phyloP scores from a whole-genome alignment of 2,113 vertebrate species.

The Lagopus muta region DNA sequence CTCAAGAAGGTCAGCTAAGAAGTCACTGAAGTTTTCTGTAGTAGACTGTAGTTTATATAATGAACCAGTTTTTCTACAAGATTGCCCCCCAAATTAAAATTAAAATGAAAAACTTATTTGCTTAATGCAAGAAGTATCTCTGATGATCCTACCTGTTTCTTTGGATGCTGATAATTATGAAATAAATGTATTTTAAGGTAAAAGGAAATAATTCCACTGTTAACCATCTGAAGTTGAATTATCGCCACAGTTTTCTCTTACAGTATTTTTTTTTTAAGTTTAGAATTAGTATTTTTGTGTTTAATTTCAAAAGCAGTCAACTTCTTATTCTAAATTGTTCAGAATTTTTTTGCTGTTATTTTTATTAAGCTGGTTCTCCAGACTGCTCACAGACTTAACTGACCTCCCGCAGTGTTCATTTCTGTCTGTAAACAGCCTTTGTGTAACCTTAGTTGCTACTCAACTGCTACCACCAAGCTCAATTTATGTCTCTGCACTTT shows the following conservation, averaged over 20 bases:
- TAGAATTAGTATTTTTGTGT: background rate
- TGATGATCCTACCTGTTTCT: background rate
- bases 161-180: background rate
- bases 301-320: background rate
- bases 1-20: conserved; percentile 82
- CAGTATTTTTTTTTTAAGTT: background rate
- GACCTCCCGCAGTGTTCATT: background rate
- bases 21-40: background rate
- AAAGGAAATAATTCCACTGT: background rate
- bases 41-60: background rate
- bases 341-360: background rate
- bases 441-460: background rate
- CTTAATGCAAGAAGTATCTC: background rate
- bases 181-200: background rate
- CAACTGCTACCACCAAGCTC: background rate
- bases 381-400: background rate
- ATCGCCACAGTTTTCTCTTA: background rate
- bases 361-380: background rate
- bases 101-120: background rate
- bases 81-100: background rate
- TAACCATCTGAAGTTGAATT: background rate
- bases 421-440: background rate
- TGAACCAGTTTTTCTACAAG: background rate
- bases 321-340: background rate
- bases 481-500: background rate